A percentile compares a stretch with the other conserved stretches of the same genome.
Conservation (phyloP, 2,888 invertebrate genomes). For the Ashinkailepas kermadecensis region DNA sequence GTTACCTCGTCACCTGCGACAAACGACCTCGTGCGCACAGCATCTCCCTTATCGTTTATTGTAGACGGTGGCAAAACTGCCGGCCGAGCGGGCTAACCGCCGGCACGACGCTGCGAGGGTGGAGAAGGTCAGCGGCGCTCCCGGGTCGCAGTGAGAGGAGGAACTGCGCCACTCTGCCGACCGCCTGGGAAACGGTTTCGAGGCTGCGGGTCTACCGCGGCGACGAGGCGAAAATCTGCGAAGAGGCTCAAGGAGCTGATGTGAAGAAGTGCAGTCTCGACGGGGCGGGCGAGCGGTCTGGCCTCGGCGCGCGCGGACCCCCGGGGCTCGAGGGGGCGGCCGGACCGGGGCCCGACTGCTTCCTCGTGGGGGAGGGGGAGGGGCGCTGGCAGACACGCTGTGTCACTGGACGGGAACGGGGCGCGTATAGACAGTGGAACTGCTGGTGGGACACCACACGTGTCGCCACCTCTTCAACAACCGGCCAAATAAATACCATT, state of each 20-base stretch:
- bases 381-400: too few species aligned
- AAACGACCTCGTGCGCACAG: not conserved
- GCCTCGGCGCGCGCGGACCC: not conserved
- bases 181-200: too few species aligned
- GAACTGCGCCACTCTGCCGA: too few species aligned
- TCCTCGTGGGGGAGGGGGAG: not conserved
- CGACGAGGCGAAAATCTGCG: too few species aligned
- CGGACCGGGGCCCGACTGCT: slow-evolving; percentile 1
- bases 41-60: not conserved
- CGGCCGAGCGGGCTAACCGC: not conserved
- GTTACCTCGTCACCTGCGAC: too few species aligned
- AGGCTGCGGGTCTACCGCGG: too few species aligned
- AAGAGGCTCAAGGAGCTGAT: too few species aligned
- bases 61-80: not conserved
- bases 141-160: not conserved
- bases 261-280: too few species aligned
- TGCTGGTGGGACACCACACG: not conserved
- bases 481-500: not conserved
- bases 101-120: not conserved
- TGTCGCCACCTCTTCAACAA: not conserved
- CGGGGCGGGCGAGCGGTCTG: not conserved
- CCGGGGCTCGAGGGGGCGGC: slow-evolving; percentile 7
- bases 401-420: not conserved
- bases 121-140: not conserved
- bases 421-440: not conserved